phyloP scores from a whole-genome alignment of 1,140 invertebrate genomes.

The Lepidotrigona ventralis region DNA sequence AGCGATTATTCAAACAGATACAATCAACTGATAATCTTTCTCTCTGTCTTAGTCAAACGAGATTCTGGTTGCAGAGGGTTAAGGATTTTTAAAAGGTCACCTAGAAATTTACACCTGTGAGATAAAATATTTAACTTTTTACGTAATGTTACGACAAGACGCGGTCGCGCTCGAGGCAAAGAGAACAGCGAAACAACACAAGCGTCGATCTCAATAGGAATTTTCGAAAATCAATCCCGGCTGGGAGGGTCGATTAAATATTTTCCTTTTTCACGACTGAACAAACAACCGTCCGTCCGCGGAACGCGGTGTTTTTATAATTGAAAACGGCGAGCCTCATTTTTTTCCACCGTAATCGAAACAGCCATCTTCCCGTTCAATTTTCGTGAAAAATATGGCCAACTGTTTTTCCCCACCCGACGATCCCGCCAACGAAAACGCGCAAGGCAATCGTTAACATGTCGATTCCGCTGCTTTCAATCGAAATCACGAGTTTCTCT shows the following conservation, averaged over 20 bases:
- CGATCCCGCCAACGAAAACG: not conserved
- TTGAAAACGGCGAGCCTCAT: not conserved
- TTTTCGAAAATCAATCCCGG: not conserved
- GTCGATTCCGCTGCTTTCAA: not conserved
- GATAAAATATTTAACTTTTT: no score
- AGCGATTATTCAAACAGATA: no score
- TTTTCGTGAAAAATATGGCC: not conserved
- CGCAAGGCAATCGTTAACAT: not conserved
- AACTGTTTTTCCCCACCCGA: not conserved
- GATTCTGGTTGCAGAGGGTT: no score
- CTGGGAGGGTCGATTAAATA: not conserved
- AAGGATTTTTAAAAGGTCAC: no score
- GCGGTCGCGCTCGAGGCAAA: no score
- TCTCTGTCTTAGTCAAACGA: no score
- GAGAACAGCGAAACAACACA: not conserved
- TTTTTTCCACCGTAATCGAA: constrained; percentile 7
- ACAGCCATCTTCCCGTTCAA: not conserved
- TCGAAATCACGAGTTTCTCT: not conserved
- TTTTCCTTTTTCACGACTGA: not conserved
- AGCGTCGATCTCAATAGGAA: constrained; percentile 1
- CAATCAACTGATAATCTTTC: no score
- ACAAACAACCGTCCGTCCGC: not conserved
- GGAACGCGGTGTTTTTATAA: constrained; percentile 19
- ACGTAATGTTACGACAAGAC: no score
- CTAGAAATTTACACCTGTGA: no score